Evolutionary conservation across 2,888 invertebrate species (phyloP), one percentile per base, ranked within the genome.

Genomic region (Cryptocheilus praepositus): DNA sequence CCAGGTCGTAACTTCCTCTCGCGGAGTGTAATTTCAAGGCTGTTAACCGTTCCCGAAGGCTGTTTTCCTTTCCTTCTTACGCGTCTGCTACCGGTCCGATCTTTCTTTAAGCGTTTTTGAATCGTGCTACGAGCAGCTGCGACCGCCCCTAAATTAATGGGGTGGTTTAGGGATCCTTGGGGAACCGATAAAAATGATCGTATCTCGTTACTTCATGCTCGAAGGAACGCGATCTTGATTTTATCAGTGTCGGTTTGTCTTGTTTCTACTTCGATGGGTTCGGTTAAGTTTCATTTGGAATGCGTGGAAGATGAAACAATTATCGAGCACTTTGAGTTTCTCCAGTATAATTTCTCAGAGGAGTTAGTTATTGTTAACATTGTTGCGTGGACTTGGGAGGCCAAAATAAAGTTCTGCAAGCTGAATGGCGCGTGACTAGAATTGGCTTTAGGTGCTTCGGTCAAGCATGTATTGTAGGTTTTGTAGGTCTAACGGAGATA

Each of bases 11-110:
- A 67, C 59, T 69, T 61, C 44, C 58, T 52, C 43, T 58, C 51
- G 63, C 36, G 18, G 44, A 61, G 36, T 25, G 69, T 62, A 70
- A 70, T 70, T 70, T 67, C 62, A 52, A 63, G 49, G 60, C 43
- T 63, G 53, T 70, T 64, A 70, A 60, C 43, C 25, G 22, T 46
- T 63, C 28, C 44, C 60, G 28, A n/a, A 25, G 18, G 60, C 63
- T 46, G 56, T 53, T 49, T 58, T 54, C 36, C 56, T 67, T 54
- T 61, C 21, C 44, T 51, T 49, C 55, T 55, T 46, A 25, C 57
- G n/a, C 19, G 21, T 57, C 25, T 21, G 36, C 36, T 11, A 11
- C 46, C 43, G 55, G 16, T 3, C 22, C 22, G 46, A 21, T 22
- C 44, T 62, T 55, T 46, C 49, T 55, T 55, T 49, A 55, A 46